Evolutionary conservation across 2,797 vertebrate species (phyloP), one percentile per base, ranked within the genome.

Genomic region (Onychomys torridus): DNA sequence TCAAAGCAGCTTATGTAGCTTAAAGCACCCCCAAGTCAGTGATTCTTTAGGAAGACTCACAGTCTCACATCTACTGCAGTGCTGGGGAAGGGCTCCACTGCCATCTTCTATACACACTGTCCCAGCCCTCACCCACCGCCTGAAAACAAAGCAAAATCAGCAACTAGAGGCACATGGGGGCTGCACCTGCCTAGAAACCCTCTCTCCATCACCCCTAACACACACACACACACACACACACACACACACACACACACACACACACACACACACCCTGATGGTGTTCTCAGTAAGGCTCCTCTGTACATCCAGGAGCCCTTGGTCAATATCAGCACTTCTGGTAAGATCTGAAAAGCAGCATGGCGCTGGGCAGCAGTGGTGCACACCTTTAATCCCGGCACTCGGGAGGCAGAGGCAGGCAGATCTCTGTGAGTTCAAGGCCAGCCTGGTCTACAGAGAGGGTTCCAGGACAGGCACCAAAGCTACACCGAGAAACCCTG

Each of bases 121-220:
- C 10, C 76, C 0, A 14, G 8, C 12, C 49, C n/a, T 17, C 12
- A 40, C 0, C 32, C 27, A 21, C 0, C 2, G 4, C 3, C 90
- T 61, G 12, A 77, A 82, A 88, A n/a, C 32, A 19, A 34, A 63
- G 40, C 29, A 67, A 59, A 59, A 57, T 1, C 32, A 32, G 12
- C 59, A 65, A 6, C 6, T 9, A 13, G 0, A 2, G 0, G 19
- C 1, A 4, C 1, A 17, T 23, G 2, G 1, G 17, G 2, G 6
- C 29, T 55, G 8, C 34, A 46, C 67, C 4, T 27, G 4, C 7
- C 0, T 12, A 2, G n/a, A 40, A 32, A 7, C 1, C 1, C 32
- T n/a, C 63, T 89, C 63, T 63, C 43, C n/a, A n/a, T 0, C 0
- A 4, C 4, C 0, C 19, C 40, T 11, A 14, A 14, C 21, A 6